Conservation (phyloP, 2,888 invertebrate genomes). For the Hartigia nigra region DNA sequence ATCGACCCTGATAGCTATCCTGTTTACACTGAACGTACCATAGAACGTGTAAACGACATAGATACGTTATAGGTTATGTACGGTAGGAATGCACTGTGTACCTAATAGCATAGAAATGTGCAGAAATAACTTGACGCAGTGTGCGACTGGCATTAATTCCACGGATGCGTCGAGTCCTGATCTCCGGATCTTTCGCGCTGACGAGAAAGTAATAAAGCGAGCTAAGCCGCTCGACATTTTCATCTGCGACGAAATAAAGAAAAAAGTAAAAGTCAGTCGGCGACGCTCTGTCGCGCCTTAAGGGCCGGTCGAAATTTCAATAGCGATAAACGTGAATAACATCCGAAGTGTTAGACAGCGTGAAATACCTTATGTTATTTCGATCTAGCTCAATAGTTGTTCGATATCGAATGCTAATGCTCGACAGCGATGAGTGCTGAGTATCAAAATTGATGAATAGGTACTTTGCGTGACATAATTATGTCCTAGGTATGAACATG, state of each 20-base stretch:
- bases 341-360: too few species aligned
- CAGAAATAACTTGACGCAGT: background rate
- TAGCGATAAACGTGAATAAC: background rate
- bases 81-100: background rate
- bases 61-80: background rate
- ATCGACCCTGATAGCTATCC: background rate
- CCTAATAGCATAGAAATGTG: background rate
- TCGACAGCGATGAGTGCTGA: too few species aligned
- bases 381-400: background rate
- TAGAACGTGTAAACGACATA: background rate
- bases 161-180: background rate
- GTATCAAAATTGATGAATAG: background rate
- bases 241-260: background rate
- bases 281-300: background rate
- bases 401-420: background rate
- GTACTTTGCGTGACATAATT: background rate
- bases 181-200: background rate
- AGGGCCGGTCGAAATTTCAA: background rate
- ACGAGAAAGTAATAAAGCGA: background rate
- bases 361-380: background rate
- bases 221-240: background rate
- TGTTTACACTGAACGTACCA: background rate
- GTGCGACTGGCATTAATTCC: background rate
- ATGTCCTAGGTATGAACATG: background rate
- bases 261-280: background rate